These are phyloP conservation scores for Felis catus DNA, from an alignment of 2,113 vertebrate genomes.

Conservation along the genomic window DNA sequence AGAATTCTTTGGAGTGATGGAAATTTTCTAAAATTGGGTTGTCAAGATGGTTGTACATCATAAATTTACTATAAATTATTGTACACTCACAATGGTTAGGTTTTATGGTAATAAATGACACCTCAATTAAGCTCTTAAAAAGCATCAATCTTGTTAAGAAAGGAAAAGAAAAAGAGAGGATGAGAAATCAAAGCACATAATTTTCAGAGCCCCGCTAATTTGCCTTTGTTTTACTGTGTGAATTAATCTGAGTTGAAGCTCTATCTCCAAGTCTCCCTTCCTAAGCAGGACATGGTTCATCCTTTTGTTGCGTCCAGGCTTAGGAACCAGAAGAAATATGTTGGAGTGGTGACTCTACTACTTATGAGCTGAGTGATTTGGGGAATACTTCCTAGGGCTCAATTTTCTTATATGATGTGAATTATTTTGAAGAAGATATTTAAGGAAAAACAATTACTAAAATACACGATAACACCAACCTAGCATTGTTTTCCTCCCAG, in stretches of 20 bases:
- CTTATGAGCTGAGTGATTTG: neutral
- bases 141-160: neutral
- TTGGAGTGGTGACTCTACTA: neutral
- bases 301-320: neutral
- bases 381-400: neutral
- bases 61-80: neutral
- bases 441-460: neutral
- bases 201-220: neutral
- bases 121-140: neutral
- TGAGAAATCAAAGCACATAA: neutral
- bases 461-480: neutral
- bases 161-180: neutral
- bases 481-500: neutral
- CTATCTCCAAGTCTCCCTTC: neutral
- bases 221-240: neutral
- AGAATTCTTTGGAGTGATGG: neutral
- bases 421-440: neutral
- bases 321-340: neutral
- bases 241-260: neutral
- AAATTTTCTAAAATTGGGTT: neutral
- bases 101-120: neutral
- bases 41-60: neutral
- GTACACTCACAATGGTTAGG: neutral
- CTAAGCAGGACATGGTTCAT: neutral
- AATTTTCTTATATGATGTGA: neutral